phyloP scores from a whole-genome alignment of 2,113 vertebrate species.

The Tetraodon nigroviridis region DNA sequence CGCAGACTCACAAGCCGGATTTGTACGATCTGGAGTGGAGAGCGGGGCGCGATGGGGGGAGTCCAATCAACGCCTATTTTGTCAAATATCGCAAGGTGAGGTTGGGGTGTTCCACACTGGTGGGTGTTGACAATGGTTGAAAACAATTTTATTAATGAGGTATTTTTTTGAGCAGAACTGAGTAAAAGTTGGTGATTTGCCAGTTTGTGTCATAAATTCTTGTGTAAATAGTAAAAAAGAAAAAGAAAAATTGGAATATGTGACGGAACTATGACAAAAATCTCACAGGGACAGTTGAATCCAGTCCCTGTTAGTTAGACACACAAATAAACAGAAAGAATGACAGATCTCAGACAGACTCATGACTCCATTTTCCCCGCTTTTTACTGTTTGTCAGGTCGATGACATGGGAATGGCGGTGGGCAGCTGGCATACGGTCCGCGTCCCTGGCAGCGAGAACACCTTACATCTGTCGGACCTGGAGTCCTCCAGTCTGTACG shows the following conservation, averaged over 20 bases:
- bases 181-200: slow-evolving; percentile 34
- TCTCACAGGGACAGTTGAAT: slow-evolving; percentile 29
- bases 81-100: slow-evolving; percentile 95
- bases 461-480: slow-evolving; percentile 86
- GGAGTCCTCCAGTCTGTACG: slow-evolving; percentile 92
- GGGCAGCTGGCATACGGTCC: slow-evolving; percentile 87
- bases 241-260: slow-evolving; percentile 41
- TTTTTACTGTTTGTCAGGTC: slow-evolving; percentile 73
- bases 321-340: slow-evolving; percentile 7
- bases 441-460: slow-evolving; percentile 92
- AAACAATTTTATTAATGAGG: background rate
- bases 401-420: slow-evolving; percentile 75
- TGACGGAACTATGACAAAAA: slow-evolving; percentile 35
- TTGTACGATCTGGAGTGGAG: slow-evolving; percentile 87
- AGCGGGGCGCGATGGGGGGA: slow-evolving; percentile 82
- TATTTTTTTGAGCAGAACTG: slow-evolving; percentile 8
- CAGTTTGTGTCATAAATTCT: slow-evolving; percentile 46
- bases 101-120: background rate
- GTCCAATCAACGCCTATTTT: slow-evolving; percentile 88
- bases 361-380: slow-evolving; percentile 22
- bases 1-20: slow-evolving; percentile 86
- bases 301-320: slow-evolving; percentile 19
- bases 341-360: slow-evolving; percentile 7
- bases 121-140: background rate
- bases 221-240: slow-evolving; percentile 38